Conservation (phyloP, 2,888 invertebrate species). For the Spatulosminthurus flaviceps region DNA sequence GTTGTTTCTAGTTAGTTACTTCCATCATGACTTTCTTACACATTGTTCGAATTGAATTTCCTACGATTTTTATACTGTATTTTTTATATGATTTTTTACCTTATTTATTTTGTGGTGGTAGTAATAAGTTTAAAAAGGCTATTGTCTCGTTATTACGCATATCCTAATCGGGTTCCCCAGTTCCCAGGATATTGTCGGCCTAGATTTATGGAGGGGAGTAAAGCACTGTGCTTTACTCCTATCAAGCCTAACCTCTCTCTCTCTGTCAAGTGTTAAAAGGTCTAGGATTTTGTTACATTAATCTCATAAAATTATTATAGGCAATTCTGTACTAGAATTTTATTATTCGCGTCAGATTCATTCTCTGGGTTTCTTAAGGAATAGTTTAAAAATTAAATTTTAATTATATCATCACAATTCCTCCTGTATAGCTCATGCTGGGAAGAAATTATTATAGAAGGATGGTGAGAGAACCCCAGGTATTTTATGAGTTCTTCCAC, state of each 20-base stretch:
- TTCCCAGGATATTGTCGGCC: constrained; percentile 7
- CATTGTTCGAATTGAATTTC: neutral
- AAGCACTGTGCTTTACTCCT: neutral
- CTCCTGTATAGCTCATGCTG: no score
- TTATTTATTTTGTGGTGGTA: no score
- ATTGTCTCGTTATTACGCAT: constrained; percentile 1
- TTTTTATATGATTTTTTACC: no score
- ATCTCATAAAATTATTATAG: neutral
- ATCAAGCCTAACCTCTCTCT: no score
- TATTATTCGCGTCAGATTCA: no score
- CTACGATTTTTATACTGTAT: neutral
- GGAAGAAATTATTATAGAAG: no score
- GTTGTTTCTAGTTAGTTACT: neutral
- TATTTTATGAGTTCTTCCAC: no score
- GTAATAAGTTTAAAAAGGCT: neutral
- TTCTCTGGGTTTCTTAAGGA: no score
- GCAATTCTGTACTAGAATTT: neutral
- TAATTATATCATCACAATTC: no score
- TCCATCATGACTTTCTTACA: neutral
- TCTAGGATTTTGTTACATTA: neutral
- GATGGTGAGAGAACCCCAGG: no score
- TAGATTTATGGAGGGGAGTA: neutral
- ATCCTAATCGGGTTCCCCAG: constrained; percentile 15
- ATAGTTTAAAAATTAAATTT: no score
- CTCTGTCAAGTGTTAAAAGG: no score